Evolutionary conservation across 2,888 invertebrate species (phyloP).

Genomic region (Julus scanicus): DNA sequence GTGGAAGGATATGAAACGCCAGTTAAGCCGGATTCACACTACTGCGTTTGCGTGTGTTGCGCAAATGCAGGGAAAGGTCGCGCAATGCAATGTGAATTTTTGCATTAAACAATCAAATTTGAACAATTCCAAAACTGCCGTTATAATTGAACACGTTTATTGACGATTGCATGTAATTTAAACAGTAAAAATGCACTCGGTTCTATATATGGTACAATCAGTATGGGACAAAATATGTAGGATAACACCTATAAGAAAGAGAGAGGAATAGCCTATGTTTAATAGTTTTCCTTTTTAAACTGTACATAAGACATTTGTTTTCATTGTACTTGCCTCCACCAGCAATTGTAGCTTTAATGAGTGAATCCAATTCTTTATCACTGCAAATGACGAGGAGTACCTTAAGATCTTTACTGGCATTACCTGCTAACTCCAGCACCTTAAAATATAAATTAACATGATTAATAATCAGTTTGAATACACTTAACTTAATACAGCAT

Average conservation of each 20-base stretch:
- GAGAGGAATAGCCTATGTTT: not conserved
- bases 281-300: not conserved
- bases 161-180: constrained; percentile 7
- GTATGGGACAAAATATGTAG: constrained; percentile 80
- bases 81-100: no score
- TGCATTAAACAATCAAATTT: not conserved
- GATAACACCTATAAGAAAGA: constrained; percentile 80
- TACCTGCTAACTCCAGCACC: constrained; percentile 99
- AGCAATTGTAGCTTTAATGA: constrained; percentile 99
- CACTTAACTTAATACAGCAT: no score
- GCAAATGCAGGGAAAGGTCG: no score
- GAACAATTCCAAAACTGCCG: not conserved
- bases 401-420: constrained; percentile 99
- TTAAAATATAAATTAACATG: constrained; percentile 66
- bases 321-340: constrained; percentile 82
- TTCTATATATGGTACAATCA: constrained; percentile 3
- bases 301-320: not conserved
- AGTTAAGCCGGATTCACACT: no score
- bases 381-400: constrained; percentile 99
- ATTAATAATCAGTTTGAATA: no score
- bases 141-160: constrained; percentile 5
- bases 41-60: no score
- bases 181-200: constrained; percentile 16
- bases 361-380: constrained; percentile 99
- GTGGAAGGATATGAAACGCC: constrained; percentile 67